Conservation (phyloP, 2,797 vertebrate species). For the Chrysocyon brachyurus region DNA sequence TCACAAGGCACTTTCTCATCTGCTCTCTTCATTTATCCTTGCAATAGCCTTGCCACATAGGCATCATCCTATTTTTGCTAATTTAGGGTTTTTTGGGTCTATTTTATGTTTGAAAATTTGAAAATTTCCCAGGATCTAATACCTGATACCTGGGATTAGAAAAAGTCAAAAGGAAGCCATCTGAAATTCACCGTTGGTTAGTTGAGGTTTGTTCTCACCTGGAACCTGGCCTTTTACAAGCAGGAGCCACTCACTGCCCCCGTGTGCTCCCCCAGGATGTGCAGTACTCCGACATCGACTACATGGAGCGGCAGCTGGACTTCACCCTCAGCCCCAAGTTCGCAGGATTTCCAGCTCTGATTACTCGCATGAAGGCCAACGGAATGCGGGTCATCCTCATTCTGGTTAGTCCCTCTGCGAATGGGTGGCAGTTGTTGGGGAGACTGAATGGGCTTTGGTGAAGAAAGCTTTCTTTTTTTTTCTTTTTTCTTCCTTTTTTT, state of each 20-base stretch:
- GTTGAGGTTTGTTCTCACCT: accelerated
- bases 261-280: slow-evolving; percentile 91
- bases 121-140: background rate
- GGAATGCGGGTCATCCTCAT: slow-evolving; percentile 95
- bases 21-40: background rate
- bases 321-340: slow-evolving; percentile 92
- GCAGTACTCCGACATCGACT: slow-evolving; percentile 95
- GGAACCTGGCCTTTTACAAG: accelerated
- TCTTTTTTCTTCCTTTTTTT: too few species aligned
- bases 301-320: slow-evolving; percentile 95
- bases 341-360: slow-evolving; percentile 88
- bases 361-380: slow-evolving; percentile 89
- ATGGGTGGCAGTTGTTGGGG: background rate
- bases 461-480: background rate
- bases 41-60: background rate
- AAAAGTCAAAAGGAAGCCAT: accelerated
- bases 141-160: background rate
- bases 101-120: background rate
- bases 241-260: background rate
- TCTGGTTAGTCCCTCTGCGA: slow-evolving; percentile 88
- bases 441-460: background rate
- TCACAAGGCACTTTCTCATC: background rate
- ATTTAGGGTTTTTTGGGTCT: background rate
- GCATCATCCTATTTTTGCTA: background rate
- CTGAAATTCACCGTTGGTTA: accelerated